Percentiles rank a stretch among this genome's conserved stretches.
phyloP scores from a whole-genome alignment of 2,113 vertebrate species.

The Nymphicus hollandicus region DNA sequence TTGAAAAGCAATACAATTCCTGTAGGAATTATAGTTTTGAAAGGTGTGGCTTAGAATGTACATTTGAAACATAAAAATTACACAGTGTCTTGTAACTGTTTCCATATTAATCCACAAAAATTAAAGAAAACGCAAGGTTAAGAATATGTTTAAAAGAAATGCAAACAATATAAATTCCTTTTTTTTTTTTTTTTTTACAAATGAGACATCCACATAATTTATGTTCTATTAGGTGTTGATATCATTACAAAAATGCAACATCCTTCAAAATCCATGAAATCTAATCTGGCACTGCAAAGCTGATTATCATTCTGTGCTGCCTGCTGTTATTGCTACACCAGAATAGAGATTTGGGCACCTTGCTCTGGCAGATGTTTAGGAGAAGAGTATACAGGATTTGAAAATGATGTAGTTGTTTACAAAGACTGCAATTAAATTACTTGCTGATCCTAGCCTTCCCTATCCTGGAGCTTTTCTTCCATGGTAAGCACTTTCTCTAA shows the following conservation, averaged over 20 bases:
- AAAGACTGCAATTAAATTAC: background rate
- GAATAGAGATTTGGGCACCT: background rate
- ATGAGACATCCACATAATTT: background rate
- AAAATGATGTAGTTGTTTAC: background rate
- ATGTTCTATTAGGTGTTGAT: background rate
- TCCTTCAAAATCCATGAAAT: background rate
- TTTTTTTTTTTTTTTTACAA: background rate
- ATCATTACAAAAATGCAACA: background rate
- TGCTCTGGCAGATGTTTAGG: background rate
- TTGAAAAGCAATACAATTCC: background rate
- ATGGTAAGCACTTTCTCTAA: background rate
- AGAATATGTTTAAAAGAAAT: background rate
- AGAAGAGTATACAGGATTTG: background rate
- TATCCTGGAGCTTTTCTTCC: background rate
- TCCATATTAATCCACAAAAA: background rate
- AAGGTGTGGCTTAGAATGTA: background rate
- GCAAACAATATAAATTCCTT: background rate
- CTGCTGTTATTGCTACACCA: background rate
- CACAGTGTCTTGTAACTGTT: background rate
- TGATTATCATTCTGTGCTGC: background rate
- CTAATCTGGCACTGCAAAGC: background rate
- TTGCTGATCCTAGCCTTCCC: background rate
- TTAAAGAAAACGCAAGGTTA: background rate
- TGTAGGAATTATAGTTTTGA: background rate
- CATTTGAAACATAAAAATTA: background rate